Conservation (phyloP, 2,888 invertebrate genomes). For the Dynastes maya region DNA sequence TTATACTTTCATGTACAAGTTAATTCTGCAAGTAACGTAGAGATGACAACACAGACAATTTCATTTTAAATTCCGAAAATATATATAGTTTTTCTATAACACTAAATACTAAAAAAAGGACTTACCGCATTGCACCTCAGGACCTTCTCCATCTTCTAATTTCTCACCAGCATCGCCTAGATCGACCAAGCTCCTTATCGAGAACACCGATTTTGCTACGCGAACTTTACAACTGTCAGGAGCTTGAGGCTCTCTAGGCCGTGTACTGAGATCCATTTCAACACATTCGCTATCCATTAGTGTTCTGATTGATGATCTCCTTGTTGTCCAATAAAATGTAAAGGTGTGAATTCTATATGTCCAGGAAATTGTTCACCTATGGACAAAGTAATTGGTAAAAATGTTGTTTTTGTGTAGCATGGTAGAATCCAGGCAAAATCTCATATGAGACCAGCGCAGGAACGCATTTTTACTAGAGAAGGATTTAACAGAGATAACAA, state of each 20-base stretch:
- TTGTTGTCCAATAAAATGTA: neutral
- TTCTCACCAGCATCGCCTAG: constrained; percentile 70
- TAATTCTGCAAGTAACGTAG: too few species aligned
- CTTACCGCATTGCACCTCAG: constrained; percentile 55
- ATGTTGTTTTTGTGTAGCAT: neutral
- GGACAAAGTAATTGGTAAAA: neutral
- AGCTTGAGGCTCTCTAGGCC: constrained; percentile 66
- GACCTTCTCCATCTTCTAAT: constrained; percentile 33
- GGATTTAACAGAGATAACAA: too few species aligned
- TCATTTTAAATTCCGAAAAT: too few species aligned
- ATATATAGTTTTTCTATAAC: too few species aligned
- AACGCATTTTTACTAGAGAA: too few species aligned
- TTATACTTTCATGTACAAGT: too few species aligned
- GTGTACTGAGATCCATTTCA: constrained; percentile 73
- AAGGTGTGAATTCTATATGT: too few species aligned
- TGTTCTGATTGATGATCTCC: neutral
- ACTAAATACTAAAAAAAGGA: neutral
- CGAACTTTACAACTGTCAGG: constrained; percentile 71
- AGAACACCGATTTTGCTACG: constrained; percentile 76
- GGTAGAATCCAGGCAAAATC: too few species aligned
- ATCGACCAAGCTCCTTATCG: constrained; percentile 75
- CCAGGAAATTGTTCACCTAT: neutral
- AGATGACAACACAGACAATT: too few species aligned
- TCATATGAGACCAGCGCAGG: too few species aligned
- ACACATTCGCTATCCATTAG: constrained; percentile 58